These are phyloP conservation scores for Odontocerum albicorne DNA, from an alignment of 2,888 invertebrate genomes.

Conservation along the genomic window DNA sequence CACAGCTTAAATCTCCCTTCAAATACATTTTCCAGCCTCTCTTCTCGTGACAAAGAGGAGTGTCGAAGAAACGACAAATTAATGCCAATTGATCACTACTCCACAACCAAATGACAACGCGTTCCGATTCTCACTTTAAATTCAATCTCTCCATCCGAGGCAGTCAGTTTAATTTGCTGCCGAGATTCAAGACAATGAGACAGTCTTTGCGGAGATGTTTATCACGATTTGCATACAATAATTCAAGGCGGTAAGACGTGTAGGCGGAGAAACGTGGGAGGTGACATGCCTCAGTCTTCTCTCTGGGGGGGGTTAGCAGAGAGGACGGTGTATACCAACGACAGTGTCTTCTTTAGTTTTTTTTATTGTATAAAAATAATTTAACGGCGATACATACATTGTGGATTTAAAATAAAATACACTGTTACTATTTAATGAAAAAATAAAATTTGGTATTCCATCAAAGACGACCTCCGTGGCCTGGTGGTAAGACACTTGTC, in stretches of 20 bases:
- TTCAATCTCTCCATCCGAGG: slow-evolving; percentile 3
- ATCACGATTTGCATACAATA: slow-evolving; percentile 37
- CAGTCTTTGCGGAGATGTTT: slow-evolving; percentile 18
- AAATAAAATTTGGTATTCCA: no score
- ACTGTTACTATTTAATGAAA: no score
- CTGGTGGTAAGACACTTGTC: no score
- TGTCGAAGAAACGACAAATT: no score
- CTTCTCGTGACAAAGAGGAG: no score
- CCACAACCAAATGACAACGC: not conserved
- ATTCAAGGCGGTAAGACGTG: slow-evolving; percentile 25
- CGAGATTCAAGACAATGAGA: slow-evolving; percentile 20
- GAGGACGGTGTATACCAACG: not conserved
- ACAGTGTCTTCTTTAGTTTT: not conserved
- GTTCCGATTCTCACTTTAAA: not conserved
- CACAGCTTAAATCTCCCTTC: no score
- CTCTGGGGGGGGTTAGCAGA: not conserved
- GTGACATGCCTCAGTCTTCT: slow-evolving; percentile 22
- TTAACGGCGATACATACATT: no score
- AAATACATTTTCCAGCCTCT: no score
- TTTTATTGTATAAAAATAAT: no score
- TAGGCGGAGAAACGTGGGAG: slow-evolving; percentile 23
- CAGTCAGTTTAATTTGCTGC: slow-evolving; percentile 21
- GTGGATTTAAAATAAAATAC: no score
- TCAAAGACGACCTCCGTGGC: no score
- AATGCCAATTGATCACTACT: not conserved